These are phyloP conservation scores for Homarus gammarus DNA, from an alignment of 2,888 invertebrate species.

Conservation along the genomic window DNA sequence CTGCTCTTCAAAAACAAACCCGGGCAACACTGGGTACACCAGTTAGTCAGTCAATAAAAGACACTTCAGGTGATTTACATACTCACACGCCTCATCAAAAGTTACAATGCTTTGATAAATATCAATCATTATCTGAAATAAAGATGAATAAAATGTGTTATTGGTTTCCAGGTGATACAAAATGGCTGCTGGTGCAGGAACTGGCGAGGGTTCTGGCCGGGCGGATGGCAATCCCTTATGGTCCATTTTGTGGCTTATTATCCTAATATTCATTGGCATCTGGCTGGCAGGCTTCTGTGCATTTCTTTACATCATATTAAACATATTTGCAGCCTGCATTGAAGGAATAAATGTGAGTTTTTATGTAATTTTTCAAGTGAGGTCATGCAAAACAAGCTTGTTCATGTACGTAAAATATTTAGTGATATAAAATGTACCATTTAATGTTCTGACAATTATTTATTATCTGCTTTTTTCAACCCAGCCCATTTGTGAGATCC, in stretches of 20 bases:
- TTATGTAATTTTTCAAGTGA: not conserved
- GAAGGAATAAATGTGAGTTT: conserved; percentile 61
- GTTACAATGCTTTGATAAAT: no score
- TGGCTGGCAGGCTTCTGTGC: conserved; percentile 71
- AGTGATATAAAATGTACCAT: not conserved
- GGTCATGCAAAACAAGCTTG: not conserved
- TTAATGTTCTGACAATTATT: not conserved
- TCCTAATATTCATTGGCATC: conserved; percentile 63
- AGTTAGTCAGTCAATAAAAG: no score
- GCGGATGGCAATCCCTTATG: conserved; percentile 47
- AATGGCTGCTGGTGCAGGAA: not conserved
- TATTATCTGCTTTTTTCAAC: not conserved
- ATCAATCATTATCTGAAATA: no score
- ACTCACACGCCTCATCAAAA: no score
- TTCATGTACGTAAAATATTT: no score
- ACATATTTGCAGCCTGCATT: conserved; percentile 64
- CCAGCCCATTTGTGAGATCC: conserved; percentile 66
- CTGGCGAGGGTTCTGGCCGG: conserved; percentile 38
- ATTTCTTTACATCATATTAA: conserved; percentile 68
- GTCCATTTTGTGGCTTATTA: conserved; percentile 68
- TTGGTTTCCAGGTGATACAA: no score
- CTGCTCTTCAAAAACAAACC: no score
- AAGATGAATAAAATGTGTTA: no score
- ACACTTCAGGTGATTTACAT: no score
- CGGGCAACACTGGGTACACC: no score